Evolutionary conservation across 1,140 invertebrate species (phyloP).

Genomic region (Leptestheria dahalacensis): DNA sequence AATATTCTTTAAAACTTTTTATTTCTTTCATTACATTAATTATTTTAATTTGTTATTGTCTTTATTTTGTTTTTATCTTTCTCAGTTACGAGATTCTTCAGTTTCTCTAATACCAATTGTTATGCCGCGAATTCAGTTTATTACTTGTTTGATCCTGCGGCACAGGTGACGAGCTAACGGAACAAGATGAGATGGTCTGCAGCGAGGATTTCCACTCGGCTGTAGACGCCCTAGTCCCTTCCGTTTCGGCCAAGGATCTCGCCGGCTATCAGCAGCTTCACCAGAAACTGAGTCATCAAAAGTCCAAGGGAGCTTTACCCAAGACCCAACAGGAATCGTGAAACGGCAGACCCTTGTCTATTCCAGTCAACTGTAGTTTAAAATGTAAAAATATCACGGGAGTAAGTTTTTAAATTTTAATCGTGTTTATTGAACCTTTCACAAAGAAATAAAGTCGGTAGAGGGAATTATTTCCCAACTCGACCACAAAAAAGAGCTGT

Average conservation of each 20-base stretch:
- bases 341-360: too few relatives aligned
- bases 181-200: constrained; percentile 31
- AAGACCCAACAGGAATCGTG: neutral
- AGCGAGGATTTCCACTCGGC: constrained; percentile 38
- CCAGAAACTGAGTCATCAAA: neutral
- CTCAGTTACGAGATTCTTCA: too few relatives aligned
- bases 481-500: too few relatives aligned
- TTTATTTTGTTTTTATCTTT: constrained; percentile 9
- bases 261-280: constrained; percentile 20
- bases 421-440: too few relatives aligned
- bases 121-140: too few relatives aligned
- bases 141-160: too few relatives aligned
- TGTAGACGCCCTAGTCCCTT: constrained; percentile 37
- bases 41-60: neutral
- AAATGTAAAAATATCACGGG: too few relatives aligned
- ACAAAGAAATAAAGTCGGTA: too few relatives aligned
- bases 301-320: neutral
- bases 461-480: too few relatives aligned
- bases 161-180: constrained; percentile 21
- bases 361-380: too few relatives aligned
- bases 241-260: constrained; percentile 38
- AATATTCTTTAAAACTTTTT: constrained; percentile 4
- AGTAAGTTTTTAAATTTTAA: too few relatives aligned
- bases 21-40: neutral
- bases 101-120: too few relatives aligned